These are phyloP conservation scores for Colius striatus DNA, from an alignment of 2,113 vertebrate genomes.

Conservation along the genomic window DNA sequence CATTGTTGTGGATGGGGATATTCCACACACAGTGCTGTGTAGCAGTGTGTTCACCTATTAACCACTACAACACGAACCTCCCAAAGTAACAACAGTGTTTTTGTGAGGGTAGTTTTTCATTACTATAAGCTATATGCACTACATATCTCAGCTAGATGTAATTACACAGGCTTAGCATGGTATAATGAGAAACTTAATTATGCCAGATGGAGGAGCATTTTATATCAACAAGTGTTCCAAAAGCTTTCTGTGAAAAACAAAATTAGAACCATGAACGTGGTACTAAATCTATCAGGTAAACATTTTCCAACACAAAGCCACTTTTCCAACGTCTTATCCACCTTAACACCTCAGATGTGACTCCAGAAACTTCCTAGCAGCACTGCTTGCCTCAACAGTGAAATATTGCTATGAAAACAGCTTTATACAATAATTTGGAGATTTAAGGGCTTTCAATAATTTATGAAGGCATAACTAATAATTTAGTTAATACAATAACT, in stretches of 20 bases:
- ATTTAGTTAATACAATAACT: not conserved
- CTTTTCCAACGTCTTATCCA: not conserved
- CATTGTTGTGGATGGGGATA: not conserved
- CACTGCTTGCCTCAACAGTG: not conserved
- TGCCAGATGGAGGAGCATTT: constrained; percentile 8
- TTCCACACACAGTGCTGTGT: not conserved
- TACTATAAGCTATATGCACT: not conserved
- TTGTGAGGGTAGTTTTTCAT: not conserved
- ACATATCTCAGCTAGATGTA: not conserved
- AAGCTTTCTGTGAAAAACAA: constrained; percentile 4
- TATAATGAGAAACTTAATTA: constrained; percentile 17
- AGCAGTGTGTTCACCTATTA: not conserved
- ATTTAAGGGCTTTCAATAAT: not conserved
- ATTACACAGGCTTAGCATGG: not conserved
- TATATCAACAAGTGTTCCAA: not conserved
- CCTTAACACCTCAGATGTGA: not conserved
- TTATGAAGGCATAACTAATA: not conserved
- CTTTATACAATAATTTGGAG: not conserved
- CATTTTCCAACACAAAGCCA: not conserved
- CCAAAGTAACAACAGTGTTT: not conserved
- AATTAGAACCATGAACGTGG: not conserved
- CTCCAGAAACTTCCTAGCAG: not conserved
- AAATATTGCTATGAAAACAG: not conserved
- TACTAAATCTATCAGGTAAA: not conserved
- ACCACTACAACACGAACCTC: not conserved